Evolutionary conservation across 2,888 invertebrate genomes (phyloP), one percentile per base, ranked within the genome.

Genomic region (Oxystoma pomonae): DNA sequence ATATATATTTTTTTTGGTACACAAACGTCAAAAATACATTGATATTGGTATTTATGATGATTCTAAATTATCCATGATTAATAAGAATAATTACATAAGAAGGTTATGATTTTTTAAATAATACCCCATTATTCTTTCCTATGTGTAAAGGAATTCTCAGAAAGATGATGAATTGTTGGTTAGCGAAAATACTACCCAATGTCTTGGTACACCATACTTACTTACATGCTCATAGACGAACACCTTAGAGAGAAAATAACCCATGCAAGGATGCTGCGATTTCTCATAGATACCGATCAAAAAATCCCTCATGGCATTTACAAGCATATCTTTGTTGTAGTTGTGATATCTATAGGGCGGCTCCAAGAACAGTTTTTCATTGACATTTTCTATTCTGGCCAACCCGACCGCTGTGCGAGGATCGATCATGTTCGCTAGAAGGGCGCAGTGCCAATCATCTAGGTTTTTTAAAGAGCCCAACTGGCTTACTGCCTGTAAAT

Each of bases 351-450:
- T 53, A 51, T 51, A 68, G 35, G 35, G 35, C 2, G 92, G 89
- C 7, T 89, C 87, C 51, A 90, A 78, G 75, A 95, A 94, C 77
- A 91, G 90, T 60, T 90, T 83, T 16, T 85, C 79, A 79, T 94
- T 90, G 1, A 86, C 88, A 52, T 86, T 86, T 51, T 81, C 78
- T 1, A 87, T 87, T 69, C 94, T 83, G 0, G 95, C 94, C 59
- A 96, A 81, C 1, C 89, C 86, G 0, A 93, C 86, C 1, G 92
- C 90, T 0, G 92, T 92, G 69, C 85, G 83, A 56, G 86, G 84
- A 80, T 93, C 90, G 70, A 91, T 84, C 68, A 90, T 88, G 80
- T 93, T 92, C 2, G 94, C 91, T 65, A 95, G 83, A 72, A 90
- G 87, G 59, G 76, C 73, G 69, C 73, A 80, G 67, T 81, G 80